Percentiles rank a stretch among this genome's conserved stretches.
Conservation (phyloP, 1,140 invertebrate species). For the Cotesia glomerata region DNA sequence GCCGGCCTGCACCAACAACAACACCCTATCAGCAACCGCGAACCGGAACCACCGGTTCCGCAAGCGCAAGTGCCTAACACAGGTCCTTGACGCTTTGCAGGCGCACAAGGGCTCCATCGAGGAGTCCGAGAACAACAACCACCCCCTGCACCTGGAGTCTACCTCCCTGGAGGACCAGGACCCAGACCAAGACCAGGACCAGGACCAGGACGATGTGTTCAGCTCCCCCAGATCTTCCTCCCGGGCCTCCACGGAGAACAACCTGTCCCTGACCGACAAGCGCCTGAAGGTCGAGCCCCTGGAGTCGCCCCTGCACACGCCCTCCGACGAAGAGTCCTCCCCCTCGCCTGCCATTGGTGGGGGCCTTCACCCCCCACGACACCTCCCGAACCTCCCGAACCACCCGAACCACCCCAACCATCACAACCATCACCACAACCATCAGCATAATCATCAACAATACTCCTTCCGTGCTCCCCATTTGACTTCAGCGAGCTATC, state of each 20-base stretch:
- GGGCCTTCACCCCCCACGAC: conserved; percentile 26
- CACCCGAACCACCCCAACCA: conserved; percentile 30
- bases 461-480: conserved; percentile 29
- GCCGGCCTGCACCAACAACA: conserved; percentile 62
- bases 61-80: conserved; percentile 77
- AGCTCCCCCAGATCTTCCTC: conserved; percentile 51
- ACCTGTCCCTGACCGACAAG: conserved; percentile 28
- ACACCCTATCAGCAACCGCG: conserved; percentile 67
- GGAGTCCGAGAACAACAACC: conserved; percentile 40
- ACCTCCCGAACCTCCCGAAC: conserved; percentile 10
- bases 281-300: conserved; percentile 46
- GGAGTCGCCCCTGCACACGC: conserved; percentile 28
- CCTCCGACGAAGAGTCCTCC: conserved; percentile 31
- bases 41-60: conserved; percentile 70
- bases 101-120: conserved; percentile 54
- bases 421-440: conserved; percentile 39
- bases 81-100: conserved; percentile 76
- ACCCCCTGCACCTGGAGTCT: conserved; percentile 49
- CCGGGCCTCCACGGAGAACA: conserved; percentile 39
- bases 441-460: conserved; percentile 30
- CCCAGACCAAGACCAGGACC: too few species aligned
- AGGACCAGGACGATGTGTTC: conserved; percentile 55
- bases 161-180: conserved; percentile 44
- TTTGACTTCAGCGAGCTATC: conserved; percentile 14
- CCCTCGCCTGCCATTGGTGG: conserved; percentile 29